phyloP scores from a whole-genome alignment of 2,113 vertebrate genomes.

The Sula dactylatra region DNA sequence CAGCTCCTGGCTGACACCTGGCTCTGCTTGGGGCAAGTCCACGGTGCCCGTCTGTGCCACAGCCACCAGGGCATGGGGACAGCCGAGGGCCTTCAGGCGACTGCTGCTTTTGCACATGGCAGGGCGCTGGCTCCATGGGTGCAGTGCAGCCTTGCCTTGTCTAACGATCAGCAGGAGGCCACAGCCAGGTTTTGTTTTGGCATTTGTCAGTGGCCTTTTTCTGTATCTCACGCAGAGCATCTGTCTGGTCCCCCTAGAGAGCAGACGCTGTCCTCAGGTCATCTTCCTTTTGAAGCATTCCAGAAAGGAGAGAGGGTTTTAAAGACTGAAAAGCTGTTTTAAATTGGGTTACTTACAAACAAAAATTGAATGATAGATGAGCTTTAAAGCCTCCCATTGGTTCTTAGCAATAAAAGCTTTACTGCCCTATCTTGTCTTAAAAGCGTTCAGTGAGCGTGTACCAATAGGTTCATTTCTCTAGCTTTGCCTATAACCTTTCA shows the following conservation, averaged over 20 bases:
- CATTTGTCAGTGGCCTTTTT: background rate
- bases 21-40: background rate
- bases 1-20: background rate
- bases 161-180: background rate
- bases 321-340: slow-evolving; percentile 5
- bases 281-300: slow-evolving; percentile 44
- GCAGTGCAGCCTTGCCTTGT: background rate
- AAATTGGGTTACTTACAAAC: slow-evolving; percentile 3
- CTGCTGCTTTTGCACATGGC: background rate
- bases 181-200: background rate
- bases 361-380: background rate
- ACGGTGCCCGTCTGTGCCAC: background rate
- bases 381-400: background rate
- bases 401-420: slow-evolving; percentile 32
- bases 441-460: background rate
- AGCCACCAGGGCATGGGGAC: background rate
- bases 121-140: background rate
- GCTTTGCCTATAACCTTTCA: slow-evolving; percentile 26
- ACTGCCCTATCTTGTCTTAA: background rate
- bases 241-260: background rate
- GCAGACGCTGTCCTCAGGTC: slow-evolving; percentile 29
- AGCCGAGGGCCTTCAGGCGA: fast-evolving
- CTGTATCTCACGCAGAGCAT: background rate
- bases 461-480: slow-evolving; percentile 15
- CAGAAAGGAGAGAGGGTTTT: background rate